phyloP scores from a whole-genome alignment of 2,888 invertebrate species.

The Archips xylosteana region DNA sequence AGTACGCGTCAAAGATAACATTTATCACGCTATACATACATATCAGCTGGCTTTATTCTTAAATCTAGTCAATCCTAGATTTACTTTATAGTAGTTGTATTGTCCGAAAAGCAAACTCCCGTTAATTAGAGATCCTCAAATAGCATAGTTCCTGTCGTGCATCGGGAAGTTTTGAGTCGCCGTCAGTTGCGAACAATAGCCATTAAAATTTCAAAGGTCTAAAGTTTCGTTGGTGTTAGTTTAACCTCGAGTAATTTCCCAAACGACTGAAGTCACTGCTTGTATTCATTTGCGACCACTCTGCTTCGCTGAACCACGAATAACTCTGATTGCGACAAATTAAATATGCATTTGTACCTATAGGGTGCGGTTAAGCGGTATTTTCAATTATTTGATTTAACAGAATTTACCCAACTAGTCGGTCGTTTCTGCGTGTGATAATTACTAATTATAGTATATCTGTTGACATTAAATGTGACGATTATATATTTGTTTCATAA shows the following conservation, averaged over 20 bases:
- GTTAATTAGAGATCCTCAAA: constrained; percentile 1
- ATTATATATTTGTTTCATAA: too few species aligned
- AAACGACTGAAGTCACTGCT: constrained; percentile 25
- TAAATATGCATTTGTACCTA: not conserved
- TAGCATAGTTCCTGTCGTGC: constrained; percentile 14
- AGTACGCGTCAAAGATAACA: too few species aligned
- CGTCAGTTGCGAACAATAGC: constrained; percentile 28
- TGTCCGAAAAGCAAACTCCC: not conserved
- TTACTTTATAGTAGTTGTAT: not conserved
- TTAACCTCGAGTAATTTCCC: constrained; percentile 20
- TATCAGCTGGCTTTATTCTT: too few species aligned
- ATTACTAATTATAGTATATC: too few species aligned
- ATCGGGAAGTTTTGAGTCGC: constrained; percentile 21
- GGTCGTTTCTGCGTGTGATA: not conserved
- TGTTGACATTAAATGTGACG: too few species aligned
- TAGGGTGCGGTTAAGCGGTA: not conserved
- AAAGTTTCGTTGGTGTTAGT: constrained; percentile 17
- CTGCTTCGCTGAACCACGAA: not conserved
- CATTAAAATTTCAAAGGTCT: constrained; percentile 33
- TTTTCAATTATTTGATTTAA: not conserved
- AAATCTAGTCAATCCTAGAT: not conserved
- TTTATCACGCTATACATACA: too few species aligned
- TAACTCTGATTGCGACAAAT: not conserved
- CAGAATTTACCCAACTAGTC: not conserved
- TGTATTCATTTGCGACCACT: constrained; percentile 7